phyloP scores from a whole-genome alignment of 2,113 vertebrate species.

The Sinocyclocheilus anophthalmus region DNA sequence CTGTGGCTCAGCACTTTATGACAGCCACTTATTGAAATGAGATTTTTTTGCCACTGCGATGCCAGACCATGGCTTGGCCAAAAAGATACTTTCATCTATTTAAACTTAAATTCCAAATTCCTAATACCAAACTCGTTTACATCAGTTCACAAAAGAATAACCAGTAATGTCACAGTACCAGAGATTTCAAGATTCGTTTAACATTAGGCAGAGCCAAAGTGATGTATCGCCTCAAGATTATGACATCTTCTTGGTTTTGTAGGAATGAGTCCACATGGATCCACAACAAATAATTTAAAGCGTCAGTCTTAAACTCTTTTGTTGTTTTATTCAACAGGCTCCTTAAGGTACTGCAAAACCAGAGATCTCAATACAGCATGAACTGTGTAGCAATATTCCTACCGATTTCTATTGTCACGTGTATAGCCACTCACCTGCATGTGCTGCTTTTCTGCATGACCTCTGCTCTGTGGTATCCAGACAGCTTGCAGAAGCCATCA shows the following conservation, averaged over 20 bases:
- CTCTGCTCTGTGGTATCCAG: too few relatives aligned
- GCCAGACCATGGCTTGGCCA: background rate
- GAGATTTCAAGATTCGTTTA: background rate
- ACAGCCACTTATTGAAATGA: slow-evolving; percentile 3
- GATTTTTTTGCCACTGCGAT: background rate
- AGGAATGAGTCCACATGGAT: background rate
- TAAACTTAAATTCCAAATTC: background rate
- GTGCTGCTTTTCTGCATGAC: too few relatives aligned
- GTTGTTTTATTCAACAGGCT: too few relatives aligned
- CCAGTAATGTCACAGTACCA: too few relatives aligned
- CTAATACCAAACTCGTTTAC: background rate
- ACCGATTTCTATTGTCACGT: background rate
- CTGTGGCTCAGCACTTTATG: slow-evolving; percentile 23
- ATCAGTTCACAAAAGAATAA: background rate
- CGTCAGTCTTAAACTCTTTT: too few relatives aligned
- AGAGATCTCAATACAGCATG: too few relatives aligned
- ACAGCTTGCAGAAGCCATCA: too few relatives aligned
- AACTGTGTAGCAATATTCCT: too few relatives aligned
- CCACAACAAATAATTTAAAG: background rate
- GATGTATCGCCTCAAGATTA: background rate
- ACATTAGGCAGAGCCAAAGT: background rate
- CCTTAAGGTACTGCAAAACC: too few relatives aligned
- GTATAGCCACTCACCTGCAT: background rate
- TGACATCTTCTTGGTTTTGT: background rate
- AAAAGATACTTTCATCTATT: background rate